phyloP scores from a whole-genome alignment of 2,113 vertebrate species.

The Sphyrna mokarran region DNA sequence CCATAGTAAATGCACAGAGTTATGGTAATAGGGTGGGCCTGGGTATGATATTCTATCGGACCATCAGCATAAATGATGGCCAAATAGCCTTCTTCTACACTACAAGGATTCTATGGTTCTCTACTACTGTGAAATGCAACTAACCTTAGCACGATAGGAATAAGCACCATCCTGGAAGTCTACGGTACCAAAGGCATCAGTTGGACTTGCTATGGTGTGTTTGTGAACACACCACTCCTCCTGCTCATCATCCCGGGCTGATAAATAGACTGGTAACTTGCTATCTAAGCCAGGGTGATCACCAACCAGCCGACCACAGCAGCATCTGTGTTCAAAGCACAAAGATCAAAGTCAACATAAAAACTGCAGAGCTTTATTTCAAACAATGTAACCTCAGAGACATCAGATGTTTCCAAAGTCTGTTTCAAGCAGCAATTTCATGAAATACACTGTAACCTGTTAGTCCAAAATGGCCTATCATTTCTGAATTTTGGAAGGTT shows the following conservation, averaged over 20 bases:
- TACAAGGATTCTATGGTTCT: too few relatives aligned
- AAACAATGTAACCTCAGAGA: not conserved
- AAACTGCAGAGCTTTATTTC: not conserved
- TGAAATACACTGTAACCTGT: not conserved
- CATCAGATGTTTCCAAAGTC: not conserved
- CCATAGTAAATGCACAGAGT: too few relatives aligned
- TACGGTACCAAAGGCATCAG: conserved; percentile 82
- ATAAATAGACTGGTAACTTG: conserved; percentile 49
- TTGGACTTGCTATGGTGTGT: conserved; percentile 74
- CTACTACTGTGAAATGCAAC: conserved; percentile 38
- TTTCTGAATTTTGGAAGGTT: not conserved
- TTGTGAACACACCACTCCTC: conserved; percentile 74
- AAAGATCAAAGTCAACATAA: conserved; percentile 14
- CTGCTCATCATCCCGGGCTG: conserved; percentile 40
- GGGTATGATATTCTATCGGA: too few relatives aligned
- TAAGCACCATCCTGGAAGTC: conserved; percentile 85
- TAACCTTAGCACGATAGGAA: conserved; percentile 82
- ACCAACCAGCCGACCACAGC: conserved; percentile 76
- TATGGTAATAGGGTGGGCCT: too few relatives aligned
- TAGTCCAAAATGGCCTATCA: not conserved
- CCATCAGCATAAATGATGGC: too few relatives aligned
- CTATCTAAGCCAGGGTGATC: conserved; percentile 67
- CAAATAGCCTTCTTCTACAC: too few relatives aligned
- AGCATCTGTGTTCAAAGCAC: conserved; percentile 65
- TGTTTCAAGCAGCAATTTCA: not conserved